These are phyloP conservation scores for Syrmaticus mikado DNA, from an alignment of 2,113 vertebrate species.

Conservation along the genomic window DNA sequence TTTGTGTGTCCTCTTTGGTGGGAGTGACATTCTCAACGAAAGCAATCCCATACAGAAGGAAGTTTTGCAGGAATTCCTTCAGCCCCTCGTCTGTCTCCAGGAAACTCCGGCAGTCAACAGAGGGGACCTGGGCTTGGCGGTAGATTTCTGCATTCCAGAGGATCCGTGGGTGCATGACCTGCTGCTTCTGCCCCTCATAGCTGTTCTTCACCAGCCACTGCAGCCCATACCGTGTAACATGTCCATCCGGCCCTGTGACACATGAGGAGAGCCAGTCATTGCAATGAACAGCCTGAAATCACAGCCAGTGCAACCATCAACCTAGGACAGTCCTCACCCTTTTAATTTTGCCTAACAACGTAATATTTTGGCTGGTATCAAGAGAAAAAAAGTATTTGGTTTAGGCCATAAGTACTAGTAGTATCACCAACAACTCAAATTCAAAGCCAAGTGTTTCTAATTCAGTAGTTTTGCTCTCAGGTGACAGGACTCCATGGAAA, in stretches of 20 bases:
- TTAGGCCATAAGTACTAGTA: not conserved
- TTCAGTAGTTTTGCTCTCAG: not conserved
- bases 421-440: not conserved
- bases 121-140: conserved; percentile 77
- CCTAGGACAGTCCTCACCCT: not conserved
- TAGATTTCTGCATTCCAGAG: conserved; percentile 90
- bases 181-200: conserved; percentile 86
- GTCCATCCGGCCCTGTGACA: conserved; percentile 87
- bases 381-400: not conserved
- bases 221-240: conserved; percentile 86
- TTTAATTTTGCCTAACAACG: not conserved
- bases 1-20: conserved; percentile 88
- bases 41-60: conserved; percentile 89
- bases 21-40: conserved; percentile 89
- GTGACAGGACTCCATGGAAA: not conserved
- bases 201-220: conserved; percentile 90
- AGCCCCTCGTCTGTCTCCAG: conserved; percentile 87
- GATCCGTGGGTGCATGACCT: conserved; percentile 80
- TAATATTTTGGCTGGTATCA: not conserved
- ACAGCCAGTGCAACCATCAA: rapidly evolving
- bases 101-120: conserved; percentile 81
- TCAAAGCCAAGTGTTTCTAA: not conserved
- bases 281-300: rapidly evolving
- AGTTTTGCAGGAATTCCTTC: conserved; percentile 87
- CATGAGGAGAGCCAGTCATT: not conserved